Conservation (phyloP, 2,888 invertebrate species). For the Brachypterus glaber region DNA sequence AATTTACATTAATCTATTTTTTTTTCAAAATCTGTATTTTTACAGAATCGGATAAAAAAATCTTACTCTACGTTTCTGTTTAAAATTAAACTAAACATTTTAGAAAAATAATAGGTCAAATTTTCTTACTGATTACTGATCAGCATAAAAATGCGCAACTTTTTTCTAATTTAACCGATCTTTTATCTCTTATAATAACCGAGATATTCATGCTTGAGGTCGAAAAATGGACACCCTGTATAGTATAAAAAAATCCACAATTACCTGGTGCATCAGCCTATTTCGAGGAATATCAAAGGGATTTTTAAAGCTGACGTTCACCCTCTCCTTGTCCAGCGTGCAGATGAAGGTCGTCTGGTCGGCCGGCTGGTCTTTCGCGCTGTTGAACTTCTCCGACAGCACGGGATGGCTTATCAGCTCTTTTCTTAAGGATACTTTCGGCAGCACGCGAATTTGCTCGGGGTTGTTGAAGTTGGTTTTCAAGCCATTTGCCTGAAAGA, state of each 20-base stretch:
- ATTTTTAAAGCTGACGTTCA: slow-evolving; percentile 72
- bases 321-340: slow-evolving; percentile 42
- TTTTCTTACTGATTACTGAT: no score
- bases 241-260: slow-evolving; percentile 5
- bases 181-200: no score
- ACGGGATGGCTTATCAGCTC: slow-evolving; percentile 75
- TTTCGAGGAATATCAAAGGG: slow-evolving; percentile 91
- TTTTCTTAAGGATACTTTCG: slow-evolving; percentile 56
- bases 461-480: slow-evolving; percentile 28
- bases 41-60: no score
- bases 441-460: slow-evolving; percentile 42
- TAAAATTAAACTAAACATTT: no score
- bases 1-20: no score
- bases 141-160: no score
- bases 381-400: slow-evolving; percentile 71
- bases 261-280: slow-evolving; percentile 75
- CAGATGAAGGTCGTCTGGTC: slow-evolving; percentile 79
- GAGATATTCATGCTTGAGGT: no score
- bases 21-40: no score
- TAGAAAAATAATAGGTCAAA: no score
- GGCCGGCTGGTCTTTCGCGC: slow-evolving; percentile 73
- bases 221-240: no score
- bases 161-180: no score
- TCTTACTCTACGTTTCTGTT: no score
- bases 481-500: slow-evolving; percentile 22